These are phyloP conservation scores for Melanotaenia duboulayi DNA, from an alignment of 2,113 vertebrate genomes.

Conservation along the genomic window DNA sequence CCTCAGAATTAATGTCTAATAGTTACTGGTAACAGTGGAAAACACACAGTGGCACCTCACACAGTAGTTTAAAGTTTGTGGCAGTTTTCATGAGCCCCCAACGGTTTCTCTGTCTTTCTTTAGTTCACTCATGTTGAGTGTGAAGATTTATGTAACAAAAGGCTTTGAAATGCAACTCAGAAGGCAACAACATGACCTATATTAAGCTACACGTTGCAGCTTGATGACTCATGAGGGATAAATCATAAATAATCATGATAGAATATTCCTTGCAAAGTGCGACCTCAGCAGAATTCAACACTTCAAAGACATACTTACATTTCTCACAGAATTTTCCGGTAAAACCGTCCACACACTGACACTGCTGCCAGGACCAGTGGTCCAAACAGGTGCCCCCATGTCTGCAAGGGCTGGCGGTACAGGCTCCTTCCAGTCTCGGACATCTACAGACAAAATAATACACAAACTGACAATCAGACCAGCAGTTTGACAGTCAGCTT, in stretches of 20 bases:
- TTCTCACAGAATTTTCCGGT: slow-evolving; percentile 95
- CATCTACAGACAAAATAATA: slow-evolving; percentile 84
- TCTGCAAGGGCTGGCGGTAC: slow-evolving; percentile 88
- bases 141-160: slow-evolving; percentile 24
- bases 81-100: slow-evolving; percentile 4
- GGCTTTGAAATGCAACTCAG: slow-evolving; percentile 40
- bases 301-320: slow-evolving; percentile 83
- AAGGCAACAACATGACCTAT: slow-evolving; percentile 33
- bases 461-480: slow-evolving; percentile 56
- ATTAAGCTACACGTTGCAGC: slow-evolving; percentile 39
- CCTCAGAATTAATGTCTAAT: slow-evolving; percentile 30
- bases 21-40: slow-evolving; percentile 12
- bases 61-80: slow-evolving; percentile 20
- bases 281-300: slow-evolving; percentile 33
- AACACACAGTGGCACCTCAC: slow-evolving; percentile 15
- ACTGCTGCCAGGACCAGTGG: slow-evolving; percentile 97
- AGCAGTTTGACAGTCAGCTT: slow-evolving; percentile 53
- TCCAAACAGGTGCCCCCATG: slow-evolving; percentile 93
- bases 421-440: slow-evolving; percentile 92
- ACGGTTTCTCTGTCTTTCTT: slow-evolving; percentile 3
- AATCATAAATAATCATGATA: slow-evolving; percentile 62
- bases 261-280: slow-evolving; percentile 44
- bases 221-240: slow-evolving; percentile 56
- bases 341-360: slow-evolving; percentile 90
- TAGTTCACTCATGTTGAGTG: slow-evolving; percentile 3